Base-by-base conservation (phyloP, 2,113 vertebrate genomes). In the Tinamus guttatus region DNA sequence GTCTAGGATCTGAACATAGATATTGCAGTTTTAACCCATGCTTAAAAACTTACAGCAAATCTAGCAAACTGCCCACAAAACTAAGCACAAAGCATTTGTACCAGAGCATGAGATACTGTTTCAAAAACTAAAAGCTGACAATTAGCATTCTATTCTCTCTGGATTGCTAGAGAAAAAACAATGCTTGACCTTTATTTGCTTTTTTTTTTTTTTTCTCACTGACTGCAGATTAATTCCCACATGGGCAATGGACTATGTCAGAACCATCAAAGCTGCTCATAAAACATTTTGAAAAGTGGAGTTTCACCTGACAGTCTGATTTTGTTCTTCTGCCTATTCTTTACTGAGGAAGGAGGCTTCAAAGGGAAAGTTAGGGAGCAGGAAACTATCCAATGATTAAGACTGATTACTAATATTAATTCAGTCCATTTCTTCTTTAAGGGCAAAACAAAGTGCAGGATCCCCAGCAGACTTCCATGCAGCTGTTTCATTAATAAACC, bases 321-420 rank as follows among this genome's bases (percentile, higher is more conserved):
- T 96, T 90, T 93, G 49, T 87, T 95, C 83, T 52, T 80, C 70
- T 86, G 88, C 10, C 56, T 89, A 70, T 70, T 89, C 63, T 78
- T 70, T 87, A 71, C 41, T 86, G 38, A 94, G 41, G 30, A 77
- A 91, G 87, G 32, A 5, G 34, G 76, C 76, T 96, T 95, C 91
- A 97, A 96, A 97, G 90, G 27, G 40, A 25, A 93, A 60, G 17
- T 78, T 32, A 73, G 47, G 56, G 60, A 93, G 45, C 71, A 82
- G 91, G 85, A 95, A 91, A 83, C 60, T 45, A 56, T 38, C 38
- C 71, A 80, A 11, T 74, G 68, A 95, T 94, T 96, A 96, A 96
- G 93, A 97, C 82, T 67, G 89, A 97, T 93, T 95, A 82, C 85
- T 95, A 63, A 88, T 91, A 91, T 91, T 93, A 95, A 95, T 95